Evolutionary conservation across 1,140 invertebrate species (phyloP).

Genomic region (Heliconius hermathena): DNA sequence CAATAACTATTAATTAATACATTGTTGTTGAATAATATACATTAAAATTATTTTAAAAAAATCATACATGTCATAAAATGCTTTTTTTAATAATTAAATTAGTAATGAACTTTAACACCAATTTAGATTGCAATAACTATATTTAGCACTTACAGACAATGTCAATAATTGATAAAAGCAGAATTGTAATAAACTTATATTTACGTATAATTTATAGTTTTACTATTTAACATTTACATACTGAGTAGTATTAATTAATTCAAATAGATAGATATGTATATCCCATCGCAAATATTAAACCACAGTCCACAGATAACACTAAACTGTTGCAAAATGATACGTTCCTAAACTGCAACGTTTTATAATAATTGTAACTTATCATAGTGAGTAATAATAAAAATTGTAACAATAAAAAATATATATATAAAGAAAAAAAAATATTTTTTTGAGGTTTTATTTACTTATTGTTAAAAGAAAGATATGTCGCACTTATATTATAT

Average conservation of each 20-base stretch:
- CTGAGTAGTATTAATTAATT: not conserved
- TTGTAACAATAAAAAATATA: no score
- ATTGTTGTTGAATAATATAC: not conserved
- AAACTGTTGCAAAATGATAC: not conserved
- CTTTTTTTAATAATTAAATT: conserved; percentile 9
- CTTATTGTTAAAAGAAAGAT: no score
- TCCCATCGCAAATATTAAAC: not conserved
- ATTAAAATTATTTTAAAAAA: not conserved
- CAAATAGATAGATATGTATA: conserved; percentile 3
- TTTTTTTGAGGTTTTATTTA: no score
- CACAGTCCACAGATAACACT: not conserved
- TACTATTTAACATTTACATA: not conserved
- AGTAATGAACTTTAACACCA: conserved; percentile 2
- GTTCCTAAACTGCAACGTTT: not conserved
- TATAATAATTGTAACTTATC: not conserved
- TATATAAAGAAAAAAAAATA: no score
- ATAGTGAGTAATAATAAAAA: no score
- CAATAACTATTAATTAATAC: not conserved
- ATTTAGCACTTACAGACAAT: not conserved
- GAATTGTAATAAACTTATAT: not conserved
- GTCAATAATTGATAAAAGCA: not conserved
- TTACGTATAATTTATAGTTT: not conserved
- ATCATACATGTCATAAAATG: not conserved
- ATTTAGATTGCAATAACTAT: not conserved
- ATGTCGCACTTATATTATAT: no score